phyloP scores from a whole-genome alignment of 2,888 invertebrate genomes.

The Acrobasis consociella region DNA sequence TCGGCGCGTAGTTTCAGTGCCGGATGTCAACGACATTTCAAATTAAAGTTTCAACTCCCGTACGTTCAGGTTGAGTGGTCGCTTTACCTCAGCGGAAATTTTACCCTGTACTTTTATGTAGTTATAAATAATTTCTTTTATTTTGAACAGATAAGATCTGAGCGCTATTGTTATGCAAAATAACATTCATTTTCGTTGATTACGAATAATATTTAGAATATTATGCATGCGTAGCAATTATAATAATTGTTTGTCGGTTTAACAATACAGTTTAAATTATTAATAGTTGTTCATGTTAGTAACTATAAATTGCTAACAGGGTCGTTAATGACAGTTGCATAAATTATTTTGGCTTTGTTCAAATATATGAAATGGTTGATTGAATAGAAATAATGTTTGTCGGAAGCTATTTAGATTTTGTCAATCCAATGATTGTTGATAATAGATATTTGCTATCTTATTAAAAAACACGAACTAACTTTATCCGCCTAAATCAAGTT shows the following conservation, averaged over 20 bases:
- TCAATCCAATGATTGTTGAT: too few relatives aligned
- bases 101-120: neutral
- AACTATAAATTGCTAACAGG: neutral
- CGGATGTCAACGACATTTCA: constrained; percentile 8
- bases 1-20: neutral
- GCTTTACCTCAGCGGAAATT: neutral
- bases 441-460: too few relatives aligned
- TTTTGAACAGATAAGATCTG: neutral
- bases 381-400: too few relatives aligned
- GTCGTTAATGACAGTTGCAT: neutral
- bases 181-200: neutral
- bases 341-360: too few relatives aligned
- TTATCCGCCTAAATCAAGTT: too few relatives aligned
- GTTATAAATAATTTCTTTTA: neutral
- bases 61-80: constrained; percentile 15
- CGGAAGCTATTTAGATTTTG: too few relatives aligned
- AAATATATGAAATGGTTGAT: too few relatives aligned
- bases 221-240: neutral
- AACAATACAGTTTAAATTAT: neutral
- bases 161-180: neutral
- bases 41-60: constrained; percentile 6
- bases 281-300: neutral
- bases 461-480: too few relatives aligned
- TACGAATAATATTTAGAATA: neutral
- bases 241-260: neutral